Evolutionary conservation across 2,113 vertebrate species (phyloP).

Genomic region (Peromyscus californicus): DNA sequence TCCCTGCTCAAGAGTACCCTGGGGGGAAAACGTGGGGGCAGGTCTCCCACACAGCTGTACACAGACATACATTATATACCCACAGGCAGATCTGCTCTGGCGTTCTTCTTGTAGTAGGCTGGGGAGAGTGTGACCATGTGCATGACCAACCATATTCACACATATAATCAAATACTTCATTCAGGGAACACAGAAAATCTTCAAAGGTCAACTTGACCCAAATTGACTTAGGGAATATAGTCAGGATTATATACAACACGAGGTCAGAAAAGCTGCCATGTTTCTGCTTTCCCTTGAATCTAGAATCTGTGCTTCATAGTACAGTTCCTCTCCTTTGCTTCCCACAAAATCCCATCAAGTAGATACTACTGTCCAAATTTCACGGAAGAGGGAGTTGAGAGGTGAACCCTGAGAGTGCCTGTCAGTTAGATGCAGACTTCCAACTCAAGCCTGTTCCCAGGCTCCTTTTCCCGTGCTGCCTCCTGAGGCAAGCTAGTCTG

Average conservation of each 20-base stretch:
- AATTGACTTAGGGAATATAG: background rate
- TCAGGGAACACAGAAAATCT: background rate
- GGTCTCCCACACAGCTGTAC: background rate
- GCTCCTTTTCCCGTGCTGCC: background rate
- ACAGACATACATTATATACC: background rate
- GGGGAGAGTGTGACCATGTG: background rate
- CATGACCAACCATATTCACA: background rate
- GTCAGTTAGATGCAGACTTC: background rate
- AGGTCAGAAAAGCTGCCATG: background rate
- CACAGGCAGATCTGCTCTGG: background rate
- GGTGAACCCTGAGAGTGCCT: background rate
- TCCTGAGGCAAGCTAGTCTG: background rate
- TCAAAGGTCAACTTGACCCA: background rate
- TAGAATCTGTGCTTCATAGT: background rate
- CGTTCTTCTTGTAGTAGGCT: background rate
- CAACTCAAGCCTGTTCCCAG: background rate
- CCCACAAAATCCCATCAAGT: background rate
- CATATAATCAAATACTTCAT: background rate
- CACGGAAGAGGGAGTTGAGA: background rate
- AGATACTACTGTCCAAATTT: background rate
- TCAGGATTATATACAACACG: background rate
- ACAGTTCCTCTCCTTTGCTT: background rate
- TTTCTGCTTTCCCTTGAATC: background rate
- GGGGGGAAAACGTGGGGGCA: too few relatives aligned
- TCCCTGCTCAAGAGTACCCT: too few relatives aligned